These are phyloP conservation scores for Drosophila sordidula DNA, from an alignment of 2,888 invertebrate species.

Conservation along the genomic window DNA sequence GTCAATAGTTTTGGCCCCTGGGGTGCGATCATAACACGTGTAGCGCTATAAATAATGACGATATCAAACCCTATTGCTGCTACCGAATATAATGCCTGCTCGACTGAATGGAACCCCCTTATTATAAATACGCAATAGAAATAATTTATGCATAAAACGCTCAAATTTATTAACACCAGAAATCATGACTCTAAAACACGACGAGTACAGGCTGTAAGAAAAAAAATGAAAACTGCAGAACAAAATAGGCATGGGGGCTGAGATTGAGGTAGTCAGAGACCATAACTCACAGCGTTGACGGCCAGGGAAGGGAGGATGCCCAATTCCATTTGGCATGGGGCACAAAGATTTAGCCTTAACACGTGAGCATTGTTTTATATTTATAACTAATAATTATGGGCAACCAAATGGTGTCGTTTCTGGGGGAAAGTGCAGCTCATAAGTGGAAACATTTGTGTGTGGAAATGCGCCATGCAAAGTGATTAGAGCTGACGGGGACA, in stretches of 20 bases:
- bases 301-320: neutral
- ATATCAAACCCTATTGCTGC: conserved; percentile 45
- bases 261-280: conserved; percentile 37
- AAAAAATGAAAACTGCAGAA: conserved; percentile 28
- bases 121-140: conserved; percentile 70
- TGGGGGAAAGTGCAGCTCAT: conserved; percentile 38
- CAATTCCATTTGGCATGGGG: conserved; percentile 25
- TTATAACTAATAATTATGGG: conserved; percentile 76
- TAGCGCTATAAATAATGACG: conserved; percentile 66
- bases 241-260: conserved; percentile 18
- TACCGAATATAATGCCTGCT: conserved; percentile 29
- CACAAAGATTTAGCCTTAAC: conserved; percentile 60
- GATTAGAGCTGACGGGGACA: conserved; percentile 17
- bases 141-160: conserved; percentile 75
- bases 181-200: conserved; percentile 27
- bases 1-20: conserved; percentile 51
- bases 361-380: conserved; percentile 65
- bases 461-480: conserved; percentile 5
- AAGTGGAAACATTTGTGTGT: conserved; percentile 25
- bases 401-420: conserved; percentile 38
- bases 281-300: conserved; percentile 58
- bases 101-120: conserved; percentile 27
- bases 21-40: conserved; percentile 75
- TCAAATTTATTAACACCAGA: conserved; percentile 72
- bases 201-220: conserved; percentile 1